A percentile compares a stretch with the other conserved stretches of the same genome.
These are phyloP conservation scores for Bos indicus DNA, from an alignment of 2,113 vertebrate species.

Conservation along the genomic window DNA sequence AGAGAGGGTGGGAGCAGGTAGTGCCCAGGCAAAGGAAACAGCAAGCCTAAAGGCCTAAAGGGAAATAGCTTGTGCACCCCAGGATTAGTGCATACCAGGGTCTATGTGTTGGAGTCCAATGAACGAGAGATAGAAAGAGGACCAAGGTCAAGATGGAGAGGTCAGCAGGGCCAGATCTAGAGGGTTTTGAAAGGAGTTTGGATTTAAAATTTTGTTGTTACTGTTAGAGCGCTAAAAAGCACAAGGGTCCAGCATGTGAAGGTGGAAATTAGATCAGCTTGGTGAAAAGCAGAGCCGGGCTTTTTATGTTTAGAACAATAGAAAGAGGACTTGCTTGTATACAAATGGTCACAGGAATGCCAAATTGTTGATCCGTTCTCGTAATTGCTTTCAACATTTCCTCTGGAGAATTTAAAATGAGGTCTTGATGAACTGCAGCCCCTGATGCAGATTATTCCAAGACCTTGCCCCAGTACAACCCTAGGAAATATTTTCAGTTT, in stretches of 20 bases:
- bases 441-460: background rate
- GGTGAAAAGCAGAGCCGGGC: background rate
- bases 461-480: background rate
- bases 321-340: background rate
- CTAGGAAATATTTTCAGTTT: constrained; percentile 39
- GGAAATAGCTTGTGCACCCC: background rate
- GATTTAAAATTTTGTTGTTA: background rate
- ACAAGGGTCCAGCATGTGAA: rapidly evolving
- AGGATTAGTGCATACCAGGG: background rate
- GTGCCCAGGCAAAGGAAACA: background rate
- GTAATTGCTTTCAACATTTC: background rate
- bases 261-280: background rate
- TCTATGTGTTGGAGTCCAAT: background rate
- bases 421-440: background rate
- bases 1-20: background rate
- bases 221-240: background rate
- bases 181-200: background rate
- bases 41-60: background rate
- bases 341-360: background rate
- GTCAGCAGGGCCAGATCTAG: too few species aligned
- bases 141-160: background rate
- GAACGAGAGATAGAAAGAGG: background rate
- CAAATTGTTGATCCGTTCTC: background rate
- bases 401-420: background rate
- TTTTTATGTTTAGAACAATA: constrained; percentile 2